Percentiles rank a stretch among this genome's conserved stretches.
Conservation (phyloP, 2,888 invertebrate species). For the Nudaria mundana region DNA sequence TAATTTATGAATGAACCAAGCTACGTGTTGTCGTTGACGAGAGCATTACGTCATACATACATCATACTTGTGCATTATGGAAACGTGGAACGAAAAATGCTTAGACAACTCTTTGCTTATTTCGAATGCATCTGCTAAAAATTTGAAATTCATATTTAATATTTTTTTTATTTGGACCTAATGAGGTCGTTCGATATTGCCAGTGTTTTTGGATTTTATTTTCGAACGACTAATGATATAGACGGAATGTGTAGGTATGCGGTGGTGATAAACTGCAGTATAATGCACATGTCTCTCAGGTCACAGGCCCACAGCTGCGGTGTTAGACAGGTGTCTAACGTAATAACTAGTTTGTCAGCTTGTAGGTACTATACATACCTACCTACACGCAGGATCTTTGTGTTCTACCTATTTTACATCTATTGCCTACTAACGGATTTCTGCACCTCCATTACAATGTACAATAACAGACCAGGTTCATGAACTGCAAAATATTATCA, state of each 20-base stretch:
- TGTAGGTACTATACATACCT: too few species aligned
- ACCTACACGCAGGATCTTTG: too few species aligned
- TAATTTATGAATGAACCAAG: constrained; percentile 61
- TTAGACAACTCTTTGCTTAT: neutral
- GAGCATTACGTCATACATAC: constrained; percentile 50
- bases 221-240: constrained; percentile 38
- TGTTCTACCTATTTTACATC: too few species aligned
- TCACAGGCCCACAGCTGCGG: constrained; percentile 52
- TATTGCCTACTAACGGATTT: too few species aligned
- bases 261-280: constrained; percentile 36
- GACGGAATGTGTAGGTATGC: constrained; percentile 10
- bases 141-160: constrained; percentile 19
- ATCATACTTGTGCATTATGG: constrained; percentile 16
- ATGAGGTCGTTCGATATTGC: constrained; percentile 28
- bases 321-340: constrained; percentile 75
- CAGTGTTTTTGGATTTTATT: constrained; percentile 15
- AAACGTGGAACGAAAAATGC: constrained; percentile 5
- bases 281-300: constrained; percentile 41
- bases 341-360: constrained; percentile 32
- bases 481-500: too few species aligned
- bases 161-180: constrained; percentile 21
- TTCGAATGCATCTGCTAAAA: neutral
- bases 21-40: constrained; percentile 48
- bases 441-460: too few species aligned
- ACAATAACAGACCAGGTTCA: too few species aligned